Conservation (phyloP, 2,888 invertebrate species). For the Bombylius major region DNA sequence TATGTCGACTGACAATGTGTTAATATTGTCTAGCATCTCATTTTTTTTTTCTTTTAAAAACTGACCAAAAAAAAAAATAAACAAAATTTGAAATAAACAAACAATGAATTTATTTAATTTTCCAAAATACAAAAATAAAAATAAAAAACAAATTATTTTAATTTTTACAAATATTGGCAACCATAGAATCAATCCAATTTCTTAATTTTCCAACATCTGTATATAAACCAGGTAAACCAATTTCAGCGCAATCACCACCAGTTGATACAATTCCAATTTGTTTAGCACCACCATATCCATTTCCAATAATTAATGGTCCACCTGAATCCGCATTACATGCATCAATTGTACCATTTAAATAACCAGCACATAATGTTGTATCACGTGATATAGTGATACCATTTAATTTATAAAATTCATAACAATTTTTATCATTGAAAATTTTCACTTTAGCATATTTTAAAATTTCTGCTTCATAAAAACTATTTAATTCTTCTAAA, state of each 20-base stretch:
- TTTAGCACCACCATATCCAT: neutral
- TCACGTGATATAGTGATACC: neutral
- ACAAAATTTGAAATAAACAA: too few relatives aligned
- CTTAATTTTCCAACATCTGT: neutral
- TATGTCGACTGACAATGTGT: too few relatives aligned
- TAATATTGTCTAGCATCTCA: too few relatives aligned
- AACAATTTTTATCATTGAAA: neutral
- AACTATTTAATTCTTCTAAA: neutral
- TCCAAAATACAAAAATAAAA: too few relatives aligned
- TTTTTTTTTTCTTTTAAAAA: too few relatives aligned
- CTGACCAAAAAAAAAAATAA: too few relatives aligned
- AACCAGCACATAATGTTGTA: neutral
- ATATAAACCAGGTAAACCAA: neutral
- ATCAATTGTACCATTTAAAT: neutral
- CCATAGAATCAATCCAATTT: neutral
- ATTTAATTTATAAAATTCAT: neutral
- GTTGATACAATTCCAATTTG: neutral
- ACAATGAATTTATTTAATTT: too few relatives aligned
- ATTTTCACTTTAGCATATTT: neutral
- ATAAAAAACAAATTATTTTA: too few relatives aligned
- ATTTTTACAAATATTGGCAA: neutral
- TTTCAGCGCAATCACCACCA: neutral
- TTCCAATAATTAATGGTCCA: neutral
- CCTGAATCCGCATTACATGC: neutral
- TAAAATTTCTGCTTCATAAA: neutral